Evolutionary conservation across 2,888 invertebrate species (phyloP), one percentile per base, ranked within the genome.

Genomic region (Rhodophaea formosa): DNA sequence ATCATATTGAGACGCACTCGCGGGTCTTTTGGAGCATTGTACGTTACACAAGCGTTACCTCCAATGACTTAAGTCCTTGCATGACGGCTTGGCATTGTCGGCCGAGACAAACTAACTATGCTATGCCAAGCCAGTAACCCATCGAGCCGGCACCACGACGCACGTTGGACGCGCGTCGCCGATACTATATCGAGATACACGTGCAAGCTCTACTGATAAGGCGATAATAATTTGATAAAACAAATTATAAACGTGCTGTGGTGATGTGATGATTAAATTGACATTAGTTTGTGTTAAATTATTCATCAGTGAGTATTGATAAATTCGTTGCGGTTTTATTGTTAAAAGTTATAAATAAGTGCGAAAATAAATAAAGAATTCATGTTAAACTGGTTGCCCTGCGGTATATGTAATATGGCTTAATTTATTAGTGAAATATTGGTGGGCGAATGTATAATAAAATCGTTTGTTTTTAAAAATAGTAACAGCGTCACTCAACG

Each of bases 21-120:
- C 39, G 17, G 16, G 10, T 6, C 15, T 17, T 49, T 49, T 49
- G n/a, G 12, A 35, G n/a, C 30, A 57, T 59, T 53, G 30, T 53
- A 46, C 15, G 57, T 63, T 59, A 58, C 60, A 58, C 62, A 62
- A 64, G 58, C 57, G 56, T 59, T 63, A 62, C 66, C 72, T 67
- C 72, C 69, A 78, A 72, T 78, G 78, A 78, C 76, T 78, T 76
- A 78, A 79, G 82, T 82, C 82, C 80, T 84, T 82, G 76, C 74
- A 73, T 70, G 70, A 70, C 71, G 71, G 66, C 66, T 66, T 67
- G 69, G 67, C 61, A 67, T 68, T 69, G 67, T 71, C 70, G 72
- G 14, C 14, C 47, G 49, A 51, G 51, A 35, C 51, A 17, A 35
- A 51, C 51, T n/a, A n/a, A n/a, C n/a, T n/a, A n/a, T n/a, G n/a